Base-by-base conservation (phyloP, 2,888 invertebrate species). In the Clepsis dumicolana region DNA sequence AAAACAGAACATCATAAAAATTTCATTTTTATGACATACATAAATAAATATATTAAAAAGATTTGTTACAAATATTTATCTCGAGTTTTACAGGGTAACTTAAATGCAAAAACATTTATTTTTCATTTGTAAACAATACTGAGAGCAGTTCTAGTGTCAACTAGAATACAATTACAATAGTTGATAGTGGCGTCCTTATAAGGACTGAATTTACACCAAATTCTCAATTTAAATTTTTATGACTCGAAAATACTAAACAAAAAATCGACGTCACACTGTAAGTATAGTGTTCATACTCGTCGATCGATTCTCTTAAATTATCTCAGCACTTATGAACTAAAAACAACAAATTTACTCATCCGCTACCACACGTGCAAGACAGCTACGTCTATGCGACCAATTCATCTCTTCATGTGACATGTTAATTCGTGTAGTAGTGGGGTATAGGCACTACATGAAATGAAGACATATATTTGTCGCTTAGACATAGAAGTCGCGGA, bases 21-120 rank as follows among this genome's bases (percentile, higher is more conserved):
- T 48, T 21, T 48, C 10, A 48, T 48, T 48, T 48, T 10, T 21
- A 48, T 12, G 21, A 21, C 21, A 21, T 48, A 5, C 18, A 21
- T 48, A 21, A 41, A 21, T 48, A 21, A 41, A 21, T 21, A 48
- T 2, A 48, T 10, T 18, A 48, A 48, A 18, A 48, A 48, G 7
- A 48, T 48, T 21, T 16, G n/a, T 16, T 21, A 48, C 48, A 48
- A 21, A 21, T 48, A 21, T 18, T 18, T 21, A 21, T 48, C 21
- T 21, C 4, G 2, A 12, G 10, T 21, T 35, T 35, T 48, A 48
- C 1, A 8, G 10, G 29, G 16, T 35, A 18, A 57, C 48, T 35
- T 65, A 65, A 65, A 65, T 65, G 50, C 57, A 10, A 59, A 65
- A 14, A 44, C n/a, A 50, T 35, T 61, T 61, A 50, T 48, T 59